Conservation (phyloP, 2,888 invertebrate species). For the Dastarcus helophoroides region DNA sequence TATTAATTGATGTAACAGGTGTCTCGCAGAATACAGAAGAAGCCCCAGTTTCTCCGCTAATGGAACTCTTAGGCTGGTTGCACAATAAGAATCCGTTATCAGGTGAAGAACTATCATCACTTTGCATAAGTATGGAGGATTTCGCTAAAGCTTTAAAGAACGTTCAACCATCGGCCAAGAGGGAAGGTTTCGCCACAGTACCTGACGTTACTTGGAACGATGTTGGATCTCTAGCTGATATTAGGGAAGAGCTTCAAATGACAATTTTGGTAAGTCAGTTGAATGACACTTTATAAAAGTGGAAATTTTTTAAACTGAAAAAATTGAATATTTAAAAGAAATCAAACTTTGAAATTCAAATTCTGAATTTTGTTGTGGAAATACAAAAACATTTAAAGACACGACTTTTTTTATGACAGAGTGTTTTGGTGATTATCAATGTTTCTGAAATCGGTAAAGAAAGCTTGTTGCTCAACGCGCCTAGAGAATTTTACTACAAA, state of each 20-base stretch:
- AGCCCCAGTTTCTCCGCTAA: constrained; percentile 26
- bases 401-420: too few relatives aligned
- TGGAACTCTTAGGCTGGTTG: constrained; percentile 53
- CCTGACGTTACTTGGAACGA: constrained; percentile 97
- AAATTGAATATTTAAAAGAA: too few relatives aligned
- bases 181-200: constrained; percentile 96
- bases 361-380: too few relatives aligned
- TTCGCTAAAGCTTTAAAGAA: constrained; percentile 66
- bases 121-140: constrained; percentile 64
- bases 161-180: constrained; percentile 85
- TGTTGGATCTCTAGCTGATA: constrained; percentile 80
- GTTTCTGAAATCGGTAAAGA: too few relatives aligned
- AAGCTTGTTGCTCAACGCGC: too few relatives aligned
- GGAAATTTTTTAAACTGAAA: too few relatives aligned
- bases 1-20: constrained; percentile 12
- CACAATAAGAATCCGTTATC: constrained; percentile 52
- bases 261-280: constrained; percentile 58
- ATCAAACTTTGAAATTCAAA: too few relatives aligned
- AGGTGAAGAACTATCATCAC: constrained; percentile 47
- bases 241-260: constrained; percentile 81
- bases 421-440: too few relatives aligned
- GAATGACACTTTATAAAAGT: too few relatives aligned
- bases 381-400: too few relatives aligned
- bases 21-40: constrained; percentile 7
- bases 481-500: background rate